Conservation (phyloP, 64 coral and sea anemone genomes). For the Catalaphyllia jardinei region DNA sequence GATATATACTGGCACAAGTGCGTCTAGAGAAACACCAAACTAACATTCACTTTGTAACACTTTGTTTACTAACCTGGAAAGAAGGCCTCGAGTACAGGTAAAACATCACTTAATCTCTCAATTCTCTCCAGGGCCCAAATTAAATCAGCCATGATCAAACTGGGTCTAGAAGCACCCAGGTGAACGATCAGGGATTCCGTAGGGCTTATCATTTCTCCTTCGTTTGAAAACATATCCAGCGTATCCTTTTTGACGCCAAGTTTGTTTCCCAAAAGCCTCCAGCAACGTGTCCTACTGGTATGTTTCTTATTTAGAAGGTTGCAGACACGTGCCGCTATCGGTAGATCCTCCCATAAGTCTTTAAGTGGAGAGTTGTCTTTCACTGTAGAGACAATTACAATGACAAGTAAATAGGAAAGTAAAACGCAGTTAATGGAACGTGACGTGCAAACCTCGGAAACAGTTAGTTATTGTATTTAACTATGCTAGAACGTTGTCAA, state of each 20-base stretch:
- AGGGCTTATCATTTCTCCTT: background rate
- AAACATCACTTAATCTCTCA: background rate
- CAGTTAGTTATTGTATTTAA: no score
- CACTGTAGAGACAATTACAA: background rate
- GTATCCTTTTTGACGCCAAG: background rate
- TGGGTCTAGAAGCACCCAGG: background rate
- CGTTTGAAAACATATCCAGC: background rate
- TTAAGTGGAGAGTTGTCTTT: background rate
- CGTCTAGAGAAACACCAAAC: no score
- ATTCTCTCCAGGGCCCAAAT: background rate
- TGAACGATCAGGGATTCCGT: background rate
- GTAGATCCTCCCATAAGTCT: background rate
- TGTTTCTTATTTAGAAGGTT: background rate
- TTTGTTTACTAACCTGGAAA: background rate
- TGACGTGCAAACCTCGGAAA: no score
- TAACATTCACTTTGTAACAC: no score
- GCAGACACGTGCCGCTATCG: background rate
- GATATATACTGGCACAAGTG: no score
- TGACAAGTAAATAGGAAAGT: no score
- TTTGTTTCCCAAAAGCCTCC: background rate
- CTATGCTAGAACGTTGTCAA: no score
- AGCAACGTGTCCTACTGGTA: background rate
- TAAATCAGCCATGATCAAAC: background rate
- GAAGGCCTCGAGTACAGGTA: background rate
- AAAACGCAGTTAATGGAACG: no score